Base-by-base conservation (phyloP, 2,113 vertebrate genomes). In the Ramphastos sulfuratus region DNA sequence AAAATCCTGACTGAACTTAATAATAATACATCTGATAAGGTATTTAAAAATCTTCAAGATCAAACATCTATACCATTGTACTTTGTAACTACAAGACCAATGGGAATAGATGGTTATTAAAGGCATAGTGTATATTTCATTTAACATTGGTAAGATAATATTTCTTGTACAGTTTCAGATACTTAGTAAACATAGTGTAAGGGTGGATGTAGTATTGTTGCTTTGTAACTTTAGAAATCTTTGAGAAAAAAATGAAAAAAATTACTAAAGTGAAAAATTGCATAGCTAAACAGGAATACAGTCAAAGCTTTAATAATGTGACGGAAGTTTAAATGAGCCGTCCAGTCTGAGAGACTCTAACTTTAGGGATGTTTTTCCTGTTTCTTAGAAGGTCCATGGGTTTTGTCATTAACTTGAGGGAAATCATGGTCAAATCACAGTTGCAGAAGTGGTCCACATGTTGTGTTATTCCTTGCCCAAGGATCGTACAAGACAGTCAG, bases 301-400 rank as follows among this genome's bases (percentile, higher is more conserved):
- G n/a, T 76, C 19, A 55, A 85, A 42, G 12, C 9, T 55, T 78
- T 78, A 77, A 70, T 35, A 58, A 52, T 11, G 5, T 30, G 21
- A 33, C 52, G 5, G 2, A 23, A 67, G 55, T 77, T 78, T 75
- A 71, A 7, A 28, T 50, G 2, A 71, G 15, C 7, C 48, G 4
- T 24, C 9, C 39, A 35, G 8, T 4, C 65, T 61, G 74, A 64
- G 27, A 75, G 8, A 39, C 8, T 67, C 23, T 10, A 30, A 55
- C 12, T 72, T 61, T 25, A 55, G 14, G 2, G 6, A 6, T 46
- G 6, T 1, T 84, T 0, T 24, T 72, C 9, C 10, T 56, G 1
- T 31, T 78, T 54, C 54, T 72, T 73, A 59, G 54, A 78, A 28
- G 15, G 5, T 89, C 14, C 35, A 20, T 35, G 7, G 3, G 4